These are phyloP conservation scores for Corbicula japonica DNA, from an alignment of 2,888 invertebrate species.

Conservation along the genomic window DNA sequence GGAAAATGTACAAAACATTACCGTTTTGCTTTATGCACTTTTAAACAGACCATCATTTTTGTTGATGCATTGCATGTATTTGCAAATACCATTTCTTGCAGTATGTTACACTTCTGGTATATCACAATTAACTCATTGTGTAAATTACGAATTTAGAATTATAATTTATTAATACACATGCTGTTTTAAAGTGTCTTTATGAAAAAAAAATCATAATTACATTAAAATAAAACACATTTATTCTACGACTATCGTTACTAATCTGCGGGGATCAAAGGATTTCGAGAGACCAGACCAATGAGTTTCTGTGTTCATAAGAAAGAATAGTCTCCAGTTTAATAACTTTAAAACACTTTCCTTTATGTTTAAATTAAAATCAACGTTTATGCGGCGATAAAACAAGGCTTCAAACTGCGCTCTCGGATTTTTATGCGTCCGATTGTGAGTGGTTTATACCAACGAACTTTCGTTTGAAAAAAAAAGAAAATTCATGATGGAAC, in stretches of 20 bases:
- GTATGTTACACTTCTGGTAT: too few species aligned
- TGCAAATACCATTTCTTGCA: too few species aligned
- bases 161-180: background rate
- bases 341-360: constrained; percentile 36
- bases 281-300: constrained; percentile 2
- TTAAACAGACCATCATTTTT: too few species aligned
- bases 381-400: constrained; percentile 41
- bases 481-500: too few species aligned
- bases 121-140: too few species aligned
- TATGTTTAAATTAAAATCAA: constrained; percentile 59
- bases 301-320: constrained; percentile 32
- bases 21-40: too few species aligned
- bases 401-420: constrained; percentile 16
- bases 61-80: too few species aligned
- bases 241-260: constrained; percentile 8
- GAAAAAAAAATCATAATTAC: constrained; percentile 6
- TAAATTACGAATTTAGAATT: too few species aligned
- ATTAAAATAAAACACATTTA: constrained; percentile 11
- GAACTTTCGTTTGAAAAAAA: too few species aligned
- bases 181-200: constrained; percentile 7
- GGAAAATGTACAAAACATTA: too few species aligned
- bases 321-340: constrained; percentile 32
- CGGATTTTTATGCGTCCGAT: constrained; percentile 17
- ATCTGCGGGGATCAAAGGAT: constrained; percentile 26
- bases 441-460: background rate